A percentile compares a stretch with the other conserved stretches of the same genome.
Evolutionary conservation across 2,888 invertebrate genomes (phyloP).

Genomic region (Agrotis ipsilon): DNA sequence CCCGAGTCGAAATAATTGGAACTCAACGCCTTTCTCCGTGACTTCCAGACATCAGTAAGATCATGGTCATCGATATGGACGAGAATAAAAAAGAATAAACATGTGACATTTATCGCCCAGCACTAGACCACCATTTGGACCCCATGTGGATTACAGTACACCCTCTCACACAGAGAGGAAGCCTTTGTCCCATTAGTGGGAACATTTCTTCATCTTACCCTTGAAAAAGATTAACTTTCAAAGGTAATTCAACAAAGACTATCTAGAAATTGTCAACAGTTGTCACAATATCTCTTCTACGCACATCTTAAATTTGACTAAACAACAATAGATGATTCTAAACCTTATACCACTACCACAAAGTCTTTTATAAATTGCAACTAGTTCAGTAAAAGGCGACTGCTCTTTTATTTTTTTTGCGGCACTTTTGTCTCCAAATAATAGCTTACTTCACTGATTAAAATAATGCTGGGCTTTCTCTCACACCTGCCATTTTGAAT

Average conservation of each 20-base stretch:
- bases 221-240: no score
- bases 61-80: no score
- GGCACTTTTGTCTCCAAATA: conserved; percentile 32
- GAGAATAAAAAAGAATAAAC: no score
- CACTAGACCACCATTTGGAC: no score
- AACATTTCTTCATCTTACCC: not conserved
- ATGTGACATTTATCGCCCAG: no score
- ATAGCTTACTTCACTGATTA: conserved; percentile 18
- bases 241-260: no score
- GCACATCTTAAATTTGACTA: not conserved
- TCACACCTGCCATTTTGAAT: conserved; percentile 9
- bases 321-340: conserved; percentile 1
- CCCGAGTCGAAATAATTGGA: no score
- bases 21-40: no score
- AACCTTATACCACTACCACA: not conserved
- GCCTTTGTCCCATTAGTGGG: not conserved
- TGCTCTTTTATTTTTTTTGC: conserved; percentile 32
- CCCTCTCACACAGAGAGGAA: no score
- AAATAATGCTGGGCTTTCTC: conserved; percentile 36
- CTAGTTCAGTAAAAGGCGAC: not conserved
- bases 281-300: not conserved
- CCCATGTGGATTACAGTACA: no score
- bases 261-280: not conserved
- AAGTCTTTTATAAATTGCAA: not conserved
- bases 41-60: no score